Percentiles rank a stretch among this genome's conserved stretches.
Evolutionary conservation across 2,888 invertebrate species (phyloP).

Genomic region (Tenthredo mesomela): DNA sequence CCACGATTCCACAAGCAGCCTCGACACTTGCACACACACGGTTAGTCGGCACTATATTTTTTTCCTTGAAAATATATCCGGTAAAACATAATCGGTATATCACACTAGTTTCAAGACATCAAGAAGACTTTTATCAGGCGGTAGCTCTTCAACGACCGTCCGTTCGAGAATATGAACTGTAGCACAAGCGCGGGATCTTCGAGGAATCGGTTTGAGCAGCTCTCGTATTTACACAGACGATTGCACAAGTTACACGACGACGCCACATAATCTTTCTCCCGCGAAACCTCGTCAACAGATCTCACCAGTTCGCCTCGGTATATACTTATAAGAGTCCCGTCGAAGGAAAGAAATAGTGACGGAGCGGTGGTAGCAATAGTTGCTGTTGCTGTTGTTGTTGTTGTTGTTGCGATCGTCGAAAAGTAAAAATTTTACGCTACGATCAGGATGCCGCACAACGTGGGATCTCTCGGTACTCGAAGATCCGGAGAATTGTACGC

Average conservation of each 20-base stretch:
- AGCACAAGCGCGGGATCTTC: constrained; percentile 14
- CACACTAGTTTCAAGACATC: not conserved
- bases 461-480: not conserved
- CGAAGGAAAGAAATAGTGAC: not conserved
- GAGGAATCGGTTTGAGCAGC: constrained; percentile 16
- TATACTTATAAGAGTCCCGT: not conserved
- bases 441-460: not conserved
- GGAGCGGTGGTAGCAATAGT: not conserved
- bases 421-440: not conserved
- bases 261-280: constrained; percentile 14
- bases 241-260: constrained; percentile 37
- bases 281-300: constrained; percentile 4
- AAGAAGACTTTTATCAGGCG: not conserved
- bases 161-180: not conserved
- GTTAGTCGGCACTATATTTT: not conserved
- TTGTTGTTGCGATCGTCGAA: not conserved
- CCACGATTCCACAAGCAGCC: not conserved
- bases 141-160: not conserved
- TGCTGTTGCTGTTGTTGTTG: not conserved
- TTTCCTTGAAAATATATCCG: not conserved
- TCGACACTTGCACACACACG: constrained; percentile 4
- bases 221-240: constrained; percentile 26
- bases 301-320: not conserved
- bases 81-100: not conserved
- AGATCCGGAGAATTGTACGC: constrained; percentile 12